Conservation (phyloP, 1,140 invertebrate genomes). For the Semibalanus balanoides region DNA sequence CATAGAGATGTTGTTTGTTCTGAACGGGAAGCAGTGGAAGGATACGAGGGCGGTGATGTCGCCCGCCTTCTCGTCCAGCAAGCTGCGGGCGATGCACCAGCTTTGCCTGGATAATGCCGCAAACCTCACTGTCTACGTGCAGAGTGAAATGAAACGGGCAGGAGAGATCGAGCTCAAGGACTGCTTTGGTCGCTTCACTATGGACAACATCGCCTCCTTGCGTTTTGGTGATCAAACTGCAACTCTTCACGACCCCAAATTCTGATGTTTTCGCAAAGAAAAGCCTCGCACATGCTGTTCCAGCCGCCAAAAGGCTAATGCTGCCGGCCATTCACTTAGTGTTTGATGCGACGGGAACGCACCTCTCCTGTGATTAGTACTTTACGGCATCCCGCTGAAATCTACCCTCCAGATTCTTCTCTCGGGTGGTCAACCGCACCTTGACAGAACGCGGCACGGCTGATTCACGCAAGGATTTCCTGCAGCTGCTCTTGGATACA, state of each 20-base stretch:
- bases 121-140: too few species aligned
- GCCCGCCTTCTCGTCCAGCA: constrained; percentile 22
- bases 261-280: constrained; percentile 28
- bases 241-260: constrained; percentile 36
- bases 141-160: too few species aligned
- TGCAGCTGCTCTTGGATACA: constrained; percentile 6
- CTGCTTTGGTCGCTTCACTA: constrained; percentile 35
- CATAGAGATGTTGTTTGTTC: too few species aligned
- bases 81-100: constrained; percentile 16
- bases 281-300: constrained; percentile 23
- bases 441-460: background rate
- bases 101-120: too few species aligned
- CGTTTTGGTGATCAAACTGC: constrained; percentile 42
- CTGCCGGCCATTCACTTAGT: too few species aligned
- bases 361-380: too few species aligned
- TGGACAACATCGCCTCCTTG: constrained; percentile 43
- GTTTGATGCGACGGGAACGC: too few species aligned
- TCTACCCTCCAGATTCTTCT: constrained; percentile 9
- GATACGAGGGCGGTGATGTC: too few species aligned
- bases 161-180: constrained; percentile 29
- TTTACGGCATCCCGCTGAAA: too few species aligned
- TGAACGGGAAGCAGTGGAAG: too few species aligned
- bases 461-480: constrained; percentile 6
- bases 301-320: too few species aligned
- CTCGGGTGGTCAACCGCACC: background rate